A percentile compares a stretch with the other conserved stretches of the same genome.
These are phyloP conservation scores for Rachycentron canadum DNA, from an alignment of 2,797 vertebrate genomes.

Conservation along the genomic window DNA sequence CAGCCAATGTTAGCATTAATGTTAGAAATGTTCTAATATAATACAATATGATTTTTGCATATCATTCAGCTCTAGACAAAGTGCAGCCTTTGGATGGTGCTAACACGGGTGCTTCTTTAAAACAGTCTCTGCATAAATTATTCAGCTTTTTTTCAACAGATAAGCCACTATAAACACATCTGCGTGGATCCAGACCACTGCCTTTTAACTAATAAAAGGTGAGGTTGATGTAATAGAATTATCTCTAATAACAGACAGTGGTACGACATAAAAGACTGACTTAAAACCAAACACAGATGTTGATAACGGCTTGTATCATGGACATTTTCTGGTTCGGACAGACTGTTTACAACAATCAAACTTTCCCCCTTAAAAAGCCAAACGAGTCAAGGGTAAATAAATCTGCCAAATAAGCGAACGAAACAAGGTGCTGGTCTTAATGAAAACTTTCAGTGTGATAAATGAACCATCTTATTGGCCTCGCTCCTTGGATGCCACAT, in stretches of 20 bases:
- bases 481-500: conserved; percentile 33
- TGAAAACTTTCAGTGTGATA: conserved; percentile 66
- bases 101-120: too few relatives aligned
- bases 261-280: not conserved
- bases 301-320: not conserved
- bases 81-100: too few relatives aligned
- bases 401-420: conserved; percentile 52
- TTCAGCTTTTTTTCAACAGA: too few relatives aligned
- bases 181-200: not conserved
- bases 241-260: conserved; percentile 7
- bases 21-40: too few relatives aligned
- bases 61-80: too few relatives aligned
- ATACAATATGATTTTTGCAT: too few relatives aligned
- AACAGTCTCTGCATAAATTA: too few relatives aligned
- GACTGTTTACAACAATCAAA: conserved; percentile 35
- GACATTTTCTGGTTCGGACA: conserved; percentile 1
- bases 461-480: conserved; percentile 60
- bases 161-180: too few relatives aligned
- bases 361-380: conserved; percentile 27
- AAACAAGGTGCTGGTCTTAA: conserved; percentile 56
- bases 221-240: not conserved
- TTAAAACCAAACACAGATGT: conserved; percentile 10
- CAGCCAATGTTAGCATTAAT: too few relatives aligned
- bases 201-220: not conserved
- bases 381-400: conserved; percentile 54